phyloP scores from a whole-genome alignment of 2,113 vertebrate genomes.

The Ovibos moschatus region DNA sequence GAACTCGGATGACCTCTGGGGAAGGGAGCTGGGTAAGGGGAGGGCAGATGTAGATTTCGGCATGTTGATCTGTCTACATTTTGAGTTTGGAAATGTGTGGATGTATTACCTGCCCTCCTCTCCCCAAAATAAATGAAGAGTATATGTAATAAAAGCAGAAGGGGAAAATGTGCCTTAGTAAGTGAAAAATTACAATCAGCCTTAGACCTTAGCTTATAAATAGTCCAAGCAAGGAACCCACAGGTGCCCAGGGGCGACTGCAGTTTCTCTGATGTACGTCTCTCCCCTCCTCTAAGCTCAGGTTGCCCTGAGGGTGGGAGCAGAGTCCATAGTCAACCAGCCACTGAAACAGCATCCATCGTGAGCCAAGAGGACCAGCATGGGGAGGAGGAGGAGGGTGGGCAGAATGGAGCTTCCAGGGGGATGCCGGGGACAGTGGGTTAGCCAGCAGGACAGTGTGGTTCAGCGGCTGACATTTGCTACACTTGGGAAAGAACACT shows the following conservation, averaged over 20 bases:
- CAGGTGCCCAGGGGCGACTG: neutral
- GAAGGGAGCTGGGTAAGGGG: neutral
- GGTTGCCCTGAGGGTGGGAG: neutral
- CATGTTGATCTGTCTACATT: accelerated
- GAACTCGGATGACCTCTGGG: accelerated
- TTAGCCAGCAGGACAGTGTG: accelerated
- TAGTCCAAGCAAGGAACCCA: neutral
- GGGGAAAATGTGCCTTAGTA: neutral
- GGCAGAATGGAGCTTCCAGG: neutral
- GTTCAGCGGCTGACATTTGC: accelerated
- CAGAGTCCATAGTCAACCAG: neutral
- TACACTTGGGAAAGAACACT: neutral
- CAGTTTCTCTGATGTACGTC: accelerated
- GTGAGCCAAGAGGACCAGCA: neutral
- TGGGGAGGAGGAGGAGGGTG: accelerated
- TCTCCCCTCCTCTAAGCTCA: accelerated
- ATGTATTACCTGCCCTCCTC: accelerated
- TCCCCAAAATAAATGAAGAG: neutral
- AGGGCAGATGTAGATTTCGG: neutral
- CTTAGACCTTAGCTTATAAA: neutral
- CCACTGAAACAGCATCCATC: accelerated
- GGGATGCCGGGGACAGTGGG: accelerated
- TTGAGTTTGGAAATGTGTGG: neutral
- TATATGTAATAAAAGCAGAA: neutral
- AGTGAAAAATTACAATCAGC: neutral